Conservation (phyloP, 35 echinoderm and acorn worm genomes). For the Holothuria glaberrima region DNA sequence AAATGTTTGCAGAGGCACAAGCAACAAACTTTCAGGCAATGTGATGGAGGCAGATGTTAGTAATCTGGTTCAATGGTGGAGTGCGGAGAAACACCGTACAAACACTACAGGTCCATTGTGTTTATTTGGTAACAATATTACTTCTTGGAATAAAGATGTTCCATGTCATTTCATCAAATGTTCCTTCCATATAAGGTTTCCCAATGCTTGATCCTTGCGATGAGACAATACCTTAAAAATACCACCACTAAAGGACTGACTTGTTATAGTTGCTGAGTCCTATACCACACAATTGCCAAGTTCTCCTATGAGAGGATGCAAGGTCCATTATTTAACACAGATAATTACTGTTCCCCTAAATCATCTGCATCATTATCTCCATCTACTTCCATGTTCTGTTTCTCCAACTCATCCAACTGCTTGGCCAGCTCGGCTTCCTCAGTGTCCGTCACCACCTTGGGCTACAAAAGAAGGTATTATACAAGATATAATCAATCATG, state of each 20-base stretch:
- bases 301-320: not conserved
- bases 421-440: conserved; percentile 93
- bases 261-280: not conserved
- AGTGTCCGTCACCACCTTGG: conserved; percentile 95
- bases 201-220: too few species aligned
- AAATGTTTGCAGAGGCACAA: too few species aligned
- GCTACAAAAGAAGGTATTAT: conserved; percentile 56
- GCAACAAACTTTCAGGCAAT: too few species aligned
- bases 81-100: too few species aligned
- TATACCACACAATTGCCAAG: not conserved
- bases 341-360: conserved; percentile 46
- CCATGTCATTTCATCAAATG: not conserved
- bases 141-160: not conserved
- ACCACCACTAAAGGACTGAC: too few species aligned
- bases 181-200: too few species aligned
- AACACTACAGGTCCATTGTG: too few species aligned
- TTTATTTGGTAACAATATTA: too few species aligned
- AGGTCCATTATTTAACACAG: not conserved
- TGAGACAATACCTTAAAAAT: too few species aligned
- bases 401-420: conserved; percentile 88
- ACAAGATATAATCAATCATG: not conserved
- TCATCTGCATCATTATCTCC: conserved; percentile 96
- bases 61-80: too few species aligned
- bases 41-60: too few species aligned
- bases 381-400: conserved; percentile 88